Evolutionary conservation across 2,113 vertebrate genomes (phyloP), one percentile per base, ranked within the genome.

Genomic region (Pelecanus crispus): DNA sequence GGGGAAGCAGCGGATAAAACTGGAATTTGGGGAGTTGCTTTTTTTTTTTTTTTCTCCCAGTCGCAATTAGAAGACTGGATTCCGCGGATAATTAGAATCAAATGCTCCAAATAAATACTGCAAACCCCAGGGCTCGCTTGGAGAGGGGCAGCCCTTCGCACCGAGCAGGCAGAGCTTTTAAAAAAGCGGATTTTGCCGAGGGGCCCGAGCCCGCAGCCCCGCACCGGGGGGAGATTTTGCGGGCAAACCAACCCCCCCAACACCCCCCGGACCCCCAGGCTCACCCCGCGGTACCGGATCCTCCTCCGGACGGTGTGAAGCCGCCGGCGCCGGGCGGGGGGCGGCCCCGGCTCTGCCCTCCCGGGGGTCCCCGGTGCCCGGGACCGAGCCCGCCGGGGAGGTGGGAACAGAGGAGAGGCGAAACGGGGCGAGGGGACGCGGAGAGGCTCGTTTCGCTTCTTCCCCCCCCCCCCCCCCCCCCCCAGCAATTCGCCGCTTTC

Each of bases 31-130:
- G 73, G 59, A 84, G 38, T 18, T 74, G 29, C 29, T 68, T 73
- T 81, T 80, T 90, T 58, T 73, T 61, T 6, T 25, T 47, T 47
- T 45, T 18, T 45, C 20, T 11, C 1, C 40, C 38, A 63, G 52
- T 49, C 10, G 28, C 91, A 97, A 94, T 97, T 96, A 97, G 61
- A 86, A 68, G 29, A 84, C 94, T 72, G 83, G 68, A 95, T 95
- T 88, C 95, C 78, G 17, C 29, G 0, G 86, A 36, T 97, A 97
- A 97, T 96, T 96, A 94, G 34, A 97, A 97, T 97, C 97, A 95
- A 97, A 97, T 97, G 95, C 94, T 94, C 62, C 80, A 59, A 88
- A 84, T 72, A 61, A 92, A 65, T 1, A 55, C 81, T 53, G 44
- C 18, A 50, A 86, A 59, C 9, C 9, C 24, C 55, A 3, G 59